phyloP scores from a whole-genome alignment of 2,797 vertebrate genomes.

The Sphaeramia orbicularis region DNA sequence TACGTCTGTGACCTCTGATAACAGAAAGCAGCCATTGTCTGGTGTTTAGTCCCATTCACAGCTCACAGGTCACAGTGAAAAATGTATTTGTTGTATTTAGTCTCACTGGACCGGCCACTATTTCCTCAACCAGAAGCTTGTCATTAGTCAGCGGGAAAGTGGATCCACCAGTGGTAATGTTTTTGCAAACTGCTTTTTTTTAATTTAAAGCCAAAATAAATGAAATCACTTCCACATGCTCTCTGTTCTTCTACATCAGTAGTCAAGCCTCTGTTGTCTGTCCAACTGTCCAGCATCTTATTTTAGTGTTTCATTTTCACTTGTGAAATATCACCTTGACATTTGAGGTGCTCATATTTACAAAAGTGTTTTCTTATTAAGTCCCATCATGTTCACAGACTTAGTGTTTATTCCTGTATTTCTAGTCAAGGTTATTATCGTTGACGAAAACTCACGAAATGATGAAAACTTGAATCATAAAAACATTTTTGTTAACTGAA shows the following conservation, averaged over 20 bases:
- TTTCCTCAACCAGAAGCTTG: slow-evolving; percentile 49
- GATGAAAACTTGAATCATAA: no score
- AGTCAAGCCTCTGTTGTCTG: slow-evolving; percentile 40
- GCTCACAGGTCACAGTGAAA: slow-evolving; percentile 47
- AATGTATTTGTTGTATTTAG: slow-evolving; percentile 68
- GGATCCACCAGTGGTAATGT: slow-evolving; percentile 10
- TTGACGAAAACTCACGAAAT: no score
- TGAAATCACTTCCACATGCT: slow-evolving; percentile 12
- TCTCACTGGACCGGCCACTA: slow-evolving; percentile 31
- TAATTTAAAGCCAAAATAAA: neutral
- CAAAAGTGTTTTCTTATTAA: slow-evolving; percentile 23
- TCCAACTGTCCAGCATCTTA: slow-evolving; percentile 54
- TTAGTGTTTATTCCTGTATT: slow-evolving; percentile 36
- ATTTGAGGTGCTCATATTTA: slow-evolving; percentile 50
- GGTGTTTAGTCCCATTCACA: slow-evolving; percentile 44
- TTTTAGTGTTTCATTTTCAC: slow-evolving; percentile 67
- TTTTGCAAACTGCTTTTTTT: neutral
- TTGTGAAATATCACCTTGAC: slow-evolving; percentile 59
- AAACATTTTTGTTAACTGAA: no score
- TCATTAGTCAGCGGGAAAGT: slow-evolving; percentile 35
- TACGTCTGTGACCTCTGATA: slow-evolving; percentile 63
- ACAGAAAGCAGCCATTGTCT: slow-evolving; percentile 61
- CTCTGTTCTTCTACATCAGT: slow-evolving; percentile 7
- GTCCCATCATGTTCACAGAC: slow-evolving; percentile 19
- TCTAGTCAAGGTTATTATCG: no score